A percentile compares a stretch with the other conserved stretches of the same genome.
These are phyloP conservation scores for Lymantria dispar DNA, from an alignment of 2,888 invertebrate species.

Conservation along the genomic window DNA sequence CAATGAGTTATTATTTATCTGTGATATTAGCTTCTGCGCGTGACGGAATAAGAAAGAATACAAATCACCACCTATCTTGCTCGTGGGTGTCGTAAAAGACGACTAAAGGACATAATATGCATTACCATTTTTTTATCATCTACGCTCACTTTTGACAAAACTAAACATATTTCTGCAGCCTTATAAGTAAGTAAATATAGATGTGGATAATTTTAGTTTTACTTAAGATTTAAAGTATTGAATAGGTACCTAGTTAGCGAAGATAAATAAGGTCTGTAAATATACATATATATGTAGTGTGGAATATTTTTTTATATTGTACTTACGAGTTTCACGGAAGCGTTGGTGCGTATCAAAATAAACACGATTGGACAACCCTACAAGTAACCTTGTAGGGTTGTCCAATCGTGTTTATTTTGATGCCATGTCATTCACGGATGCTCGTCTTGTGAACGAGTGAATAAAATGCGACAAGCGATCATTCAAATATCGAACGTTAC, in stretches of 20 bases:
- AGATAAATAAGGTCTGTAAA: not conserved
- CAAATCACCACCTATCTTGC: too few species aligned
- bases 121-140: too few species aligned
- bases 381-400: slow-evolving; percentile 66
- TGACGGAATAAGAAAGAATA: too few species aligned
- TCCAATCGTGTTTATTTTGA: slow-evolving; percentile 49
- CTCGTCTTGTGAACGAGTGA: not conserved
- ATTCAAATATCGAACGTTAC: not conserved
- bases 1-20: slow-evolving; percentile 9
- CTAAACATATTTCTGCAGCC: too few species aligned
- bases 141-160: too few species aligned
- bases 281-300: not conserved
- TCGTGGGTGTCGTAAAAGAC: too few species aligned
- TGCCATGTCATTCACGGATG: slow-evolving; percentile 39
- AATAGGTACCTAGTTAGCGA: not conserved
- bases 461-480: not conserved
- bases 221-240: too few species aligned
- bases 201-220: too few species aligned
- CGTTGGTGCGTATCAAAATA: slow-evolving; percentile 42
- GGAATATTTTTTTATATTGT: not conserved
- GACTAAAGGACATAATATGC: too few species aligned
- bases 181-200: too few species aligned
- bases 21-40: not conserved
- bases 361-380: slow-evolving; percentile 54
- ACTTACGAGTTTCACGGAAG: slow-evolving; percentile 9